Evolutionary conservation across 2,797 vertebrate genomes (phyloP).

Genomic region (Chelmon rostratus): DNA sequence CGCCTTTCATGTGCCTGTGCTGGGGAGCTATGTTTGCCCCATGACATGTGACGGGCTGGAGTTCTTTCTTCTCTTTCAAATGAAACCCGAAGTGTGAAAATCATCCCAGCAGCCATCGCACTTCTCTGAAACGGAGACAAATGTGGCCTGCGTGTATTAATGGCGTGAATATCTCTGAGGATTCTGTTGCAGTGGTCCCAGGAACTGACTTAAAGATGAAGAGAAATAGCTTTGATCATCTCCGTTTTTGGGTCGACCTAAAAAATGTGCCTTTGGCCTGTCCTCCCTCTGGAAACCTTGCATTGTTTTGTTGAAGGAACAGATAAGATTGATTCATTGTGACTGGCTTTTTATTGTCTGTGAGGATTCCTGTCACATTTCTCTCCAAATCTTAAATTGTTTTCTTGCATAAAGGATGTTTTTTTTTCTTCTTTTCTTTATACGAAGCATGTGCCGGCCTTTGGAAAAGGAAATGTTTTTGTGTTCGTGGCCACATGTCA

Average conservation of each 20-base stretch:
- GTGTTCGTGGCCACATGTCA: slow-evolving; percentile 40
- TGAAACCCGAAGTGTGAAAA: slow-evolving; percentile 44
- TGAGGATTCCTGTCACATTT: slow-evolving; percentile 17
- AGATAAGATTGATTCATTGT: slow-evolving; percentile 6
- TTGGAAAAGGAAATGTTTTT: slow-evolving; percentile 17
- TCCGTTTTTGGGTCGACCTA: background rate
- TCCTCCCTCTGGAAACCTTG: slow-evolving; percentile 11
- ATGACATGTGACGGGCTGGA: slow-evolving; percentile 78
- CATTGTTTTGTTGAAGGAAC: slow-evolving; percentile 21
- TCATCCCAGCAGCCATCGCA: slow-evolving; percentile 7
- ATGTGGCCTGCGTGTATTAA: background rate
- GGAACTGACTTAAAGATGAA: background rate
- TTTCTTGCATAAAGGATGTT: slow-evolving; percentile 19
- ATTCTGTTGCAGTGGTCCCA: background rate
- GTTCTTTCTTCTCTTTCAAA: slow-evolving; percentile 71
- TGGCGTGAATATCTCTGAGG: background rate
- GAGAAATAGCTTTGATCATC: background rate
- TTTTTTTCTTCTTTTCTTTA: slow-evolving; percentile 18
- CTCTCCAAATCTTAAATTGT: background rate
- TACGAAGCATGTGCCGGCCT: slow-evolving; percentile 18
- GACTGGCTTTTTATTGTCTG: slow-evolving; percentile 1
- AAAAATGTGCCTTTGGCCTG: background rate
- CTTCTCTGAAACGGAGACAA: slow-evolving; percentile 14
- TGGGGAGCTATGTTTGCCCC: slow-evolving; percentile 45
- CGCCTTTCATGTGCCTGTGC: slow-evolving; percentile 75